Conservation (phyloP, 2,797 vertebrate genomes). For the Psittacula echo region DNA sequence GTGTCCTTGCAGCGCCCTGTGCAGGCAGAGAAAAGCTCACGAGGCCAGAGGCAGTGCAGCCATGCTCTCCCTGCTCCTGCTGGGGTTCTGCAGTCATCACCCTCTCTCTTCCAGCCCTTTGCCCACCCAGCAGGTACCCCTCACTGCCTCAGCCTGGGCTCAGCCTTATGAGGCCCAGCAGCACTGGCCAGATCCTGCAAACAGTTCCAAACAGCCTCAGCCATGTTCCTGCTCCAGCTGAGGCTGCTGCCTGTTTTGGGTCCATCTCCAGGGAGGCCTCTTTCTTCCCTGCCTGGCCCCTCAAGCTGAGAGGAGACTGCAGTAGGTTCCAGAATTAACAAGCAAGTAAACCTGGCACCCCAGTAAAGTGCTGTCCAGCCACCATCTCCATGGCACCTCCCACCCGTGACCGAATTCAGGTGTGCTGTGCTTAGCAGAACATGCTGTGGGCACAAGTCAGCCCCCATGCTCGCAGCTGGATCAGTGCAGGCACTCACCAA, state of each 20-base stretch:
- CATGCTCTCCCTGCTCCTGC: neutral
- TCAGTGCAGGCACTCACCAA: conserved; percentile 70
- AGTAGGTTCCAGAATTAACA: neutral
- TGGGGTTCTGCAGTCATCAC: accelerated
- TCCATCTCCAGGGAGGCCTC: neutral
- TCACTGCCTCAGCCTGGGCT: neutral
- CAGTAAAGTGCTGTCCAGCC: neutral
- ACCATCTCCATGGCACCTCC: neutral
- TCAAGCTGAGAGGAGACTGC: neutral
- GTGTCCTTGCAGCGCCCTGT: conserved; percentile 95
- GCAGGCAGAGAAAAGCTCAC: neutral
- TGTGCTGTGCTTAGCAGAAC: neutral
- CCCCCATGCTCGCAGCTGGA: accelerated
- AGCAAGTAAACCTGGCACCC: neutral
- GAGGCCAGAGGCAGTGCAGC: neutral
- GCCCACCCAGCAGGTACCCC: neutral
- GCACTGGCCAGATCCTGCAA: neutral
- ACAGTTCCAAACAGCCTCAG: neutral
- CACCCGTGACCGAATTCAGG: neutral
- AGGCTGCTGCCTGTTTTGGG: neutral
- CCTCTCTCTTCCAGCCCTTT: neutral
- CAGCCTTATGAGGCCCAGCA: neutral
- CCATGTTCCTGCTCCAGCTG: neutral
- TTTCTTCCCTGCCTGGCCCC: neutral
- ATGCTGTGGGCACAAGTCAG: accelerated